These are phyloP conservation scores for Cyrtorhinus lividipennis DNA, from an alignment of 1,140 invertebrate genomes.

Conservation along the genomic window DNA sequence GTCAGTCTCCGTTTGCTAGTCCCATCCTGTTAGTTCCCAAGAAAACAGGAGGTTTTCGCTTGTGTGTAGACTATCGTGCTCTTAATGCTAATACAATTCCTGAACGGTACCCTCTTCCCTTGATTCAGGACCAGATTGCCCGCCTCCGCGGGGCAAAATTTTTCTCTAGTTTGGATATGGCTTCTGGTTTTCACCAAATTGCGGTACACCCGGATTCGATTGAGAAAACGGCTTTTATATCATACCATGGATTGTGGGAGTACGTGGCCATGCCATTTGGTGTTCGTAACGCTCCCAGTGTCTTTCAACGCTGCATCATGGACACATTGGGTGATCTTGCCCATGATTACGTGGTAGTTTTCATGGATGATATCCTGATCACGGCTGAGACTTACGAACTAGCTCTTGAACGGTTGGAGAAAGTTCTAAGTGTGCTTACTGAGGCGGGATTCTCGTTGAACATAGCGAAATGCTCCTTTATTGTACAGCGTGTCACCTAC, in stretches of 20 bases:
- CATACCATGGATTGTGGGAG: conserved; percentile 30
- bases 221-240: conserved; percentile 33
- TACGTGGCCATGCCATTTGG: conserved; percentile 33
- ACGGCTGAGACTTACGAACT: conserved; percentile 2
- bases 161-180: conserved; percentile 30
- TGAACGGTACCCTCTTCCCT: too few species aligned
- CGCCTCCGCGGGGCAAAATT: conserved; percentile 25
- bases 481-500: conserved; percentile 25
- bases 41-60: too few species aligned
- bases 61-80: too few species aligned
- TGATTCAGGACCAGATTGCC: conserved; percentile 29
- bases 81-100: too few species aligned
- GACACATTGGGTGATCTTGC: background rate
- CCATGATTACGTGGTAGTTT: background rate
- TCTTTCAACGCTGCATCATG: conserved; percentile 33
- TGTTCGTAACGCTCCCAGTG: conserved; percentile 30
- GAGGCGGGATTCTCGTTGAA: conserved; percentile 18
- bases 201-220: conserved; percentile 28
- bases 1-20: too few species aligned
- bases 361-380: background rate
- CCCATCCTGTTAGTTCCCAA: too few species aligned
- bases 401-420: conserved; percentile 1
- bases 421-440: conserved; percentile 9
- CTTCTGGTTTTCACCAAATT: conserved; percentile 30
- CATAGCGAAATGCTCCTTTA: conserved; percentile 27